Evolutionary conservation across 2,797 vertebrate species (phyloP).

Genomic region (Heteromormyrus szaboi): DNA sequence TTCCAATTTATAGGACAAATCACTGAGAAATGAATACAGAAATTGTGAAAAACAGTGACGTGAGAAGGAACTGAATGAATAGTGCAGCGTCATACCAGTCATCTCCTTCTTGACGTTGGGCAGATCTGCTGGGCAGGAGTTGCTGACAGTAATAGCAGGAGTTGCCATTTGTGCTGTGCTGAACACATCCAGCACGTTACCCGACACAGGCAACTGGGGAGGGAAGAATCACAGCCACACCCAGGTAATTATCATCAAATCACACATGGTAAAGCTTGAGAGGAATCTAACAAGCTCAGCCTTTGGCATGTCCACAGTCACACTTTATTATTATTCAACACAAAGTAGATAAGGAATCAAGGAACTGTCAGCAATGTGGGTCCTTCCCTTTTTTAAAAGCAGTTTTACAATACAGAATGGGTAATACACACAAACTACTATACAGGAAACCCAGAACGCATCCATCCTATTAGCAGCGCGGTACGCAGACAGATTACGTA

Average conservation of each 20-base stretch:
- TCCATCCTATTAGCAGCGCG: not conserved
- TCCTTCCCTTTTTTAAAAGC: not conserved
- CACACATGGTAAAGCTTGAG: not conserved
- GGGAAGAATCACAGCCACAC: not conserved
- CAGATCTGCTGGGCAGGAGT: slow-evolving; percentile 87
- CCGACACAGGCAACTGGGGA: slow-evolving; percentile 69
- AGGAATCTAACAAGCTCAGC: not conserved
- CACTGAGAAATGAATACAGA: not conserved
- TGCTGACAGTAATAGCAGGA: slow-evolving; percentile 74
- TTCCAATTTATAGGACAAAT: not conserved
- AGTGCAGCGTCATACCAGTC: slow-evolving; percentile 45
- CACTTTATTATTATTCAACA: not conserved
- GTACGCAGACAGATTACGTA: not conserved
- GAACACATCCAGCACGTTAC: slow-evolving; percentile 79
- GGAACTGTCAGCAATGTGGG: not conserved
- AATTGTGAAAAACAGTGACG: not conserved
- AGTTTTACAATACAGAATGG: not conserved
- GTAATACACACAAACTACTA: not conserved
- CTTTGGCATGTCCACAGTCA: not conserved
- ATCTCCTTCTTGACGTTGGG: slow-evolving; percentile 80
- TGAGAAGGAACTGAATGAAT: not conserved
- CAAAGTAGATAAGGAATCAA: not conserved
- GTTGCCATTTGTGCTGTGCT: slow-evolving; percentile 67
- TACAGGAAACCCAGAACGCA: not conserved
- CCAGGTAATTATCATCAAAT: not conserved